Base-by-base conservation (phyloP, 2,888 invertebrate genomes). In the Heliconius charithonia region DNA sequence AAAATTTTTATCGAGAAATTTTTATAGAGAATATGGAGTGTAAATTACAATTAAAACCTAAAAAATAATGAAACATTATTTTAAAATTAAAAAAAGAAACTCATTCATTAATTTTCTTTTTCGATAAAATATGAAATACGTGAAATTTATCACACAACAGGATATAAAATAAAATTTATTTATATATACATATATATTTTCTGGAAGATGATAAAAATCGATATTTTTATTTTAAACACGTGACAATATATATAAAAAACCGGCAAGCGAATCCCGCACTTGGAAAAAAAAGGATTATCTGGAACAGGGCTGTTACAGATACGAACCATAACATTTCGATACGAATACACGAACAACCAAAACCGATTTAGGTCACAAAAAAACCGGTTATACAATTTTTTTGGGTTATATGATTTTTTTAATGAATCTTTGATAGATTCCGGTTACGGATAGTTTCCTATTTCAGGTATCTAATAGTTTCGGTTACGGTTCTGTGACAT, bases 41-140 rank as follows among this genome's bases (percentile, higher is more conserved):
- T n/a, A 59, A 59, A 59, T 59, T n/a, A 41, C n/a, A 27, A 59
- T 32, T 16, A 72, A 37, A 72, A 32, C 59, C 32, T 65, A 70
- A 65, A 77, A 25, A 71, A 69, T 66, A 73, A 79, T 77, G 65
- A 72, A 76, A 62, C 37, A 62, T 72, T 77, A 71, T 72, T 72
- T 77, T 72, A 71, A 77, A 76, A 69, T 67, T 41, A 69, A 69
- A 69, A 76, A 75, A 70, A 19, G 4, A 51, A 71, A 72, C 32
- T 59, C 59, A 72, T 56, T 56, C 56, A 72, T 37, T 72, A 32
- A 37, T 72, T 72, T n/a, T 32, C 67, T 37, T 67, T 7, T 72
- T 77, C 51, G 59, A 77, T 77, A 72, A 77, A 77, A 77, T 77
- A 77, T 77, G 45, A 66, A 77, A 72, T 65, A 77, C 66, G 77